Base-by-base conservation (phyloP, 2,797 vertebrate species). In the Leucoraja ocellata region DNA sequence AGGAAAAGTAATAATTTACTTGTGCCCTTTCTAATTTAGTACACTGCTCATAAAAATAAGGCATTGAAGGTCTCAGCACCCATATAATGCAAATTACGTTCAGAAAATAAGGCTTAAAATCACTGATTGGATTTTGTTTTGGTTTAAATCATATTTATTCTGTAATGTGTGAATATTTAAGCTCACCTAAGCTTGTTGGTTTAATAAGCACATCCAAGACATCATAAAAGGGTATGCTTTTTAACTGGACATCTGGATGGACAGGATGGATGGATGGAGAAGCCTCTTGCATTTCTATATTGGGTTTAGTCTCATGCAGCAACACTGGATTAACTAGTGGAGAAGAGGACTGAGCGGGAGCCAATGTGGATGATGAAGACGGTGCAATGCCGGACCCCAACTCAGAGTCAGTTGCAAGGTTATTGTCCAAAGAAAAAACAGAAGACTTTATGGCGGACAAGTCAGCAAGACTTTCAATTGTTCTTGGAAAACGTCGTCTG, bases 191-290 rank as follows among this genome's bases (percentile, higher is more conserved):
- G 95, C 99, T 99, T 0, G 98, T 99, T 78, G 99, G 99, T 94
- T 99, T 99, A 95, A 99, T 98, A 32, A 99, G 97, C 93, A 99
- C 96, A 16, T 99, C 99, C 93, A 99, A 97, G 65, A 99, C 98
- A 77, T 99, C 98, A 0, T 99, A 99, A 95, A 99, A 99, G 0
- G 99, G 98, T 7, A 99, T 96, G 77, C 97, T 96, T 94, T 98
- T 99, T 97, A 99, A 97, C 93, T 98, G 98, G 94, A 99, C 98
- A n/a, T 99, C 98, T 0, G 99, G 99, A 94, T 99, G 99, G 94
- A 99, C 98, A 0, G 99, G 99, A 7, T 98, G 98, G 91, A 99
- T 96, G 0, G 98, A 97, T 10, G 97, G 96, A 0, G 97, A 96
- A 0, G 97, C 95, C 94, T 98, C 98, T 96, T 98, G 99, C 95